These are phyloP conservation scores for Caenorhabditis latens DNA, from an alignment of 1,140 invertebrate genomes.

Conservation along the genomic window DNA sequence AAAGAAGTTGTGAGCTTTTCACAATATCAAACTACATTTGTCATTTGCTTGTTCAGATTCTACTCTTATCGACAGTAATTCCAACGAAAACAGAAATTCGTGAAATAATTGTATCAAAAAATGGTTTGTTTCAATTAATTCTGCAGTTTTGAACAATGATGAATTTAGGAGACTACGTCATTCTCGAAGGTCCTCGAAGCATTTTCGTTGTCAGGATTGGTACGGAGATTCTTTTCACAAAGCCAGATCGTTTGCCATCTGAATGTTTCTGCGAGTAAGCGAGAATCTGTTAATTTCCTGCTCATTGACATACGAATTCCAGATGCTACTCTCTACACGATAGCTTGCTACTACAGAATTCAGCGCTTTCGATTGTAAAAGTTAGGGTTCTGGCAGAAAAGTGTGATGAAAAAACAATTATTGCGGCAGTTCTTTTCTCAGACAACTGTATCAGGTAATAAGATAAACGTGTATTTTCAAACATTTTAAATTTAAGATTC, in stretches of 20 bases:
- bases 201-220: slow-evolving; percentile 24
- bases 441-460: slow-evolving; percentile 23
- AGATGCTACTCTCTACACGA: slow-evolving; percentile 45
- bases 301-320: not conserved
- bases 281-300: no score
- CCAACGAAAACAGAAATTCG: slow-evolving; percentile 2
- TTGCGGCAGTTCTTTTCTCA: not conserved
- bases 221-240: not conserved
- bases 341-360: slow-evolving; percentile 31
- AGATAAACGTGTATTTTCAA: not conserved
- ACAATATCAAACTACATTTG: not conserved
- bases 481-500: not conserved
- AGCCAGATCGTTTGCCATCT: slow-evolving; percentile 7
- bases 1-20: slow-evolving; percentile 15
- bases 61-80: slow-evolving; percentile 15
- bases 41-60: not conserved
- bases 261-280: slow-evolving; percentile 35
- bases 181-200: slow-evolving; percentile 27
- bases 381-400: not conserved
- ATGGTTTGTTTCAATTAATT: not conserved
- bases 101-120: slow-evolving; percentile 7
- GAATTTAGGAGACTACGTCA: slow-evolving; percentile 9
- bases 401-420: slow-evolving; percentile 1
- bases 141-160: no score
- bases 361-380: not conserved